Conservation (phyloP, 2,888 invertebrate species). For the Adela reaumurella region DNA sequence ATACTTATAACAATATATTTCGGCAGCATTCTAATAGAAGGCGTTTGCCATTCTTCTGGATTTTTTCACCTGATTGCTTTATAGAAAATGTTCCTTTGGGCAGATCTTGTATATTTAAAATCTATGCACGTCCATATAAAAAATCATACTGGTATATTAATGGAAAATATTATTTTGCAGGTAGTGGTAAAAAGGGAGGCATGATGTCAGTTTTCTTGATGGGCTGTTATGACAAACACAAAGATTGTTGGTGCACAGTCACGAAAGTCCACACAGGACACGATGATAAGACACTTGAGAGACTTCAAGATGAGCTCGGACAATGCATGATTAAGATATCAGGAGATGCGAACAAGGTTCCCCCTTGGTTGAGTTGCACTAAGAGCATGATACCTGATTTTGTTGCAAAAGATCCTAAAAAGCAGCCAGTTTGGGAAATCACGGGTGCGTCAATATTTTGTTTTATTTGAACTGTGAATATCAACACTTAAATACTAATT, state of each 20-base stretch:
- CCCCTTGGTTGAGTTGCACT: constrained; percentile 78
- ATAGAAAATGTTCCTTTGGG: too few relatives aligned
- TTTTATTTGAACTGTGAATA: constrained; percentile 1
- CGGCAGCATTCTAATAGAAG: too few relatives aligned
- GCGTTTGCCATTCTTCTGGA: too few relatives aligned
- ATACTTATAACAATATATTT: too few relatives aligned
- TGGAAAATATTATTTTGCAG: constrained; percentile 23
- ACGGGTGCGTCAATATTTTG: constrained; percentile 61
- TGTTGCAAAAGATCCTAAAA: constrained; percentile 76
- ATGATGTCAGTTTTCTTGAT: constrained; percentile 92
- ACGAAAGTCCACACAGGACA: constrained; percentile 89
- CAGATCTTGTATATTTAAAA: too few relatives aligned
- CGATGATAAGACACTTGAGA: constrained; percentile 80
- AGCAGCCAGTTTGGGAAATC: constrained; percentile 93
- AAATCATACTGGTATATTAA: too few relatives aligned
- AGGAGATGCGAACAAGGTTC: constrained; percentile 66
- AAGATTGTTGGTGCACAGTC: constrained; percentile 78
- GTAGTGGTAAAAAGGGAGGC: constrained; percentile 84
- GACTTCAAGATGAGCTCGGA: constrained; percentile 61
- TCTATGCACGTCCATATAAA: too few relatives aligned
- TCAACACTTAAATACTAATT: too few relatives aligned
- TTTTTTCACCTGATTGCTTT: too few relatives aligned
- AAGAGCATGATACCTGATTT: constrained; percentile 87
- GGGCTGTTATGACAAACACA: constrained; percentile 75
- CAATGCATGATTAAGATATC: constrained; percentile 76